Conservation (phyloP, 2,888 invertebrate genomes). For the Aromia moschata region DNA sequence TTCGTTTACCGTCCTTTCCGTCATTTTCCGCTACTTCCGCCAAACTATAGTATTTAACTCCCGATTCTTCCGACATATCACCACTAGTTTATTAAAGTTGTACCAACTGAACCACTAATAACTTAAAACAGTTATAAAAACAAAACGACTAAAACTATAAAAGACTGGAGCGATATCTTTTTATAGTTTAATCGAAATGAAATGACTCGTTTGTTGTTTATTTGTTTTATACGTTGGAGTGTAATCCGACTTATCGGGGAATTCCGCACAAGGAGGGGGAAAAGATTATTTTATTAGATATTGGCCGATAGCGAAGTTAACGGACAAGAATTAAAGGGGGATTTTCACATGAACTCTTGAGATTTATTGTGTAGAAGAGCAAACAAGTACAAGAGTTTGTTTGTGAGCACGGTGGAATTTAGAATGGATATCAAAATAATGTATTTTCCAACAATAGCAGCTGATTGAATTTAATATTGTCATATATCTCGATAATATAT, state of each 20-base stretch:
- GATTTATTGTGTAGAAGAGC: too few relatives aligned
- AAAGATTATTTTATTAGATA: not conserved
- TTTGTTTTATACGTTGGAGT: constrained; percentile 1
- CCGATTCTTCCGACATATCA: constrained; percentile 13
- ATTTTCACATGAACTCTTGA: not conserved
- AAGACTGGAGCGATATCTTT: not conserved
- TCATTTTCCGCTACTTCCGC: constrained; percentile 70
- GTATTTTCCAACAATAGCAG: too few relatives aligned
- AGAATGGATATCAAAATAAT: too few relatives aligned
- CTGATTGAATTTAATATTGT: too few relatives aligned
- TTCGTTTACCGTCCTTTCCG: constrained; percentile 66
- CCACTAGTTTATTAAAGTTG: not conserved
- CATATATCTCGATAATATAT: too few relatives aligned
- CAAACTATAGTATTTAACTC: constrained; percentile 42
- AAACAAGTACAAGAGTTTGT: not conserved
- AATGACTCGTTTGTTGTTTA: constrained; percentile 1
- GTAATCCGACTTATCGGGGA: constrained; percentile 10
- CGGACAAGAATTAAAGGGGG: not conserved
- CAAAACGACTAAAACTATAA: too few relatives aligned
- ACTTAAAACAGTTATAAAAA: too few relatives aligned
- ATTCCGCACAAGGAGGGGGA: not conserved
- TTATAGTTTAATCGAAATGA: not conserved
- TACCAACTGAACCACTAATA: too few relatives aligned
- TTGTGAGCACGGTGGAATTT: too few relatives aligned
- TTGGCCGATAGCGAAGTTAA: not conserved